phyloP scores from a whole-genome alignment of 1,140 invertebrate species.

The Sarcophaga bullata region DNA sequence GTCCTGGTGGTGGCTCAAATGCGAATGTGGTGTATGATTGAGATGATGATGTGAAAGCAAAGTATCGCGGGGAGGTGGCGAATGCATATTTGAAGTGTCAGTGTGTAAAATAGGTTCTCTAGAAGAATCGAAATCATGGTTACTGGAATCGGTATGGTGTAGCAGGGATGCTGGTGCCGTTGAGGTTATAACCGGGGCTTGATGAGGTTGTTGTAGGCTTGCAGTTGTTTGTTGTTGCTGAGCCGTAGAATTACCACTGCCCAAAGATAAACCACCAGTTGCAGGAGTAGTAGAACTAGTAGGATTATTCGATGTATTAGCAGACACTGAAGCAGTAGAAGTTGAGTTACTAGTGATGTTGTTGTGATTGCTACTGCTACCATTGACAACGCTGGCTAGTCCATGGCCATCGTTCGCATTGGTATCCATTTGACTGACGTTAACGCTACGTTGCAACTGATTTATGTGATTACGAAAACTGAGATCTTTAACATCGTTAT shows the following conservation, averaged over 20 bases:
- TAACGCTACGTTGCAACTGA: conserved; percentile 55
- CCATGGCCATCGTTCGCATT: conserved; percentile 39
- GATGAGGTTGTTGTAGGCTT: conserved; percentile 56
- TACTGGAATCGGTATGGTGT: conserved; percentile 61
- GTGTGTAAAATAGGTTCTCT: conserved; percentile 59
- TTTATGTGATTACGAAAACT: conserved; percentile 64
- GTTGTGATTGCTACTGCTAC: conserved; percentile 19
- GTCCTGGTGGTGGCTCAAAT: conserved; percentile 35
- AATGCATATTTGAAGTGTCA: conserved; percentile 64
- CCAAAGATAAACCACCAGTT: neutral
- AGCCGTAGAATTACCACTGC: neutral
- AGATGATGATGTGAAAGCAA: conserved; percentile 49
- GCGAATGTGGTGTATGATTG: conserved; percentile 18
- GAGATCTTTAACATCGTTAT: conserved; percentile 73
- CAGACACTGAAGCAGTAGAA: conserved; percentile 39
- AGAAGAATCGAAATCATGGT: conserved; percentile 63
- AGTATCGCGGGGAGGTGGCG: conserved; percentile 58
- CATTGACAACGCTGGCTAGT: conserved; percentile 24
- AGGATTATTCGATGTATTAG: conserved; percentile 41
- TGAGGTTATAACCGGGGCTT: conserved; percentile 61
- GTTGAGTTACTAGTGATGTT: conserved; percentile 46
- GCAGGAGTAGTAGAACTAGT: conserved; percentile 26
- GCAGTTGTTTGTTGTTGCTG: neutral
- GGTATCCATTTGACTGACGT: conserved; percentile 46
- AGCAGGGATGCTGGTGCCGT: conserved; percentile 56